A percentile compares a stretch with the other conserved stretches of the same genome.
These are phyloP conservation scores for Trypoxylus dichotomus DNA, from an alignment of 1,140 invertebrate genomes.

Conservation along the genomic window DNA sequence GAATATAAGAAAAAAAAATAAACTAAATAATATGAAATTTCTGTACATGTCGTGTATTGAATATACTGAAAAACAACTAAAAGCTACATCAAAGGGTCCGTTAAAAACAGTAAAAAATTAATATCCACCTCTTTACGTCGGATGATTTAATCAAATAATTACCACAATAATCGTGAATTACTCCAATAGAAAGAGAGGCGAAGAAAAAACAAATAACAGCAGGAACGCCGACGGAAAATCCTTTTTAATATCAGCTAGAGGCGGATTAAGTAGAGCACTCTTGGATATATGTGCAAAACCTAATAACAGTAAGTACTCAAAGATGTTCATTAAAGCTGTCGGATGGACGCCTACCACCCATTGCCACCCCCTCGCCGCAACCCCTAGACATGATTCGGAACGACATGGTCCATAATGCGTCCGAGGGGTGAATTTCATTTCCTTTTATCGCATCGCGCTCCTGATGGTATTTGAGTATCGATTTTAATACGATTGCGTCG, in stretches of 20 bases:
- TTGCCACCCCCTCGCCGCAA: background rate
- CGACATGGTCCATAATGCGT: constrained; percentile 7
- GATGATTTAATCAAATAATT: background rate
- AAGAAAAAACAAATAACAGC: background rate
- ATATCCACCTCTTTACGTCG: background rate
- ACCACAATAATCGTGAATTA: background rate
- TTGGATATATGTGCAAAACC: background rate
- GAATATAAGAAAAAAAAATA: background rate
- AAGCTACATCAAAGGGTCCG: no score
- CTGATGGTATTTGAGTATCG: constrained; percentile 13
- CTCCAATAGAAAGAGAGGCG: background rate
- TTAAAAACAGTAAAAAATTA: no score
- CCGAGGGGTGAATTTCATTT: constrained; percentile 20
- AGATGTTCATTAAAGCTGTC: background rate
- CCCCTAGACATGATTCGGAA: constrained; percentile 6
- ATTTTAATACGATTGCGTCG: background rate
- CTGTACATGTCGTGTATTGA: no score
- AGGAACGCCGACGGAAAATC: background rate
- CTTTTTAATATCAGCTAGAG: background rate
- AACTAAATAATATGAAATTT: no score
- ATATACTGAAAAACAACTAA: no score
- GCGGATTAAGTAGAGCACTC: constrained; percentile 1
- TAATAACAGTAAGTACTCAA: constrained; percentile 1
- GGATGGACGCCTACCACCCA: background rate
- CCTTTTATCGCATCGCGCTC: constrained; percentile 13